Percentiles rank a stretch among this genome's conserved stretches.
These are phyloP conservation scores for Istiophorus platypterus DNA, from an alignment of 2,113 vertebrate species.

Conservation along the genomic window DNA sequence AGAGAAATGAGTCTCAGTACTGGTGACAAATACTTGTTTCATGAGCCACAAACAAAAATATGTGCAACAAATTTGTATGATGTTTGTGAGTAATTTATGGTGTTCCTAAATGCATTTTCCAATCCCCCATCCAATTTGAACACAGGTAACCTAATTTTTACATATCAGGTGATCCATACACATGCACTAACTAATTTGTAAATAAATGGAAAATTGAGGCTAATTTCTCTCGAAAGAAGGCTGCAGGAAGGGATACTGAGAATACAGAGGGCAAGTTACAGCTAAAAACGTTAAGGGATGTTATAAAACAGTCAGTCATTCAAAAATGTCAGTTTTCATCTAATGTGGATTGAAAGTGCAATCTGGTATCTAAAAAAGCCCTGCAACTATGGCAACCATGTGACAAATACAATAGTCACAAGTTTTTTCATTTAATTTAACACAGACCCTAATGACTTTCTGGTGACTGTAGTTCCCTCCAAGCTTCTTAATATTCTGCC, in stretches of 20 bases:
- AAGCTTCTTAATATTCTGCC: constrained; percentile 64
- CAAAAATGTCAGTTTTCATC: too few species aligned
- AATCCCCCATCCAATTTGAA: background rate
- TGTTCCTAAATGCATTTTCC: background rate
- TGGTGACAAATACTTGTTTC: background rate
- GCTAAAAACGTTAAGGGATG: background rate
- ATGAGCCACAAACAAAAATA: background rate
- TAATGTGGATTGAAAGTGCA: too few species aligned
- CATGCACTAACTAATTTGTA: background rate
- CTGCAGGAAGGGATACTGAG: background rate
- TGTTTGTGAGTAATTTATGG: background rate
- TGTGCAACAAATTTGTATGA: background rate
- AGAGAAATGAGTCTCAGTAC: background rate
- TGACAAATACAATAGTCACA: too few species aligned
- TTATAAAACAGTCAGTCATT: background rate
- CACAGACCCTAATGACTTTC: constrained; percentile 40
- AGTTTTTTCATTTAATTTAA: constrained; percentile 46
- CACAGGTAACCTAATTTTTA: background rate
- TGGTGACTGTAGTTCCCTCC: background rate
- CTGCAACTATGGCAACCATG: too few species aligned
- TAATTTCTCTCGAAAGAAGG: background rate
- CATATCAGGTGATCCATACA: background rate
- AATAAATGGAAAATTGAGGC: background rate
- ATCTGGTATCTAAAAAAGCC: too few species aligned
- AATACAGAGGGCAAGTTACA: too few species aligned